phyloP scores from a whole-genome alignment of 2,888 invertebrate genomes.

The Tetragnatha montana region DNA sequence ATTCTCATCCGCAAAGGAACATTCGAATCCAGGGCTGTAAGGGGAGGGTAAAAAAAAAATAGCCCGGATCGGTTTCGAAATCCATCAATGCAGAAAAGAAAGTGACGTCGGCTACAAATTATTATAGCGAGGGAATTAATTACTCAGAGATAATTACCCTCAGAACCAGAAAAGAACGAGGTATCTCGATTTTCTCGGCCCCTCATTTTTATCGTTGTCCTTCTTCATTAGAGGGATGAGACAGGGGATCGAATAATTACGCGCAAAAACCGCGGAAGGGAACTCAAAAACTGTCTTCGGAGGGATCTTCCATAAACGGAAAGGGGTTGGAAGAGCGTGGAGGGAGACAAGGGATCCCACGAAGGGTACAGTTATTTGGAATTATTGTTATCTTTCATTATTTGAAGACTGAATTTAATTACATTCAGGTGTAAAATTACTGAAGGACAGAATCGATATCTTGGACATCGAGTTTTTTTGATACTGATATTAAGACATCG shows the following conservation, averaged over 20 bases:
- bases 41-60: too few relatives aligned
- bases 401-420: too few relatives aligned
- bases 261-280: too few relatives aligned
- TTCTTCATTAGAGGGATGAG: slow-evolving; percentile 33
- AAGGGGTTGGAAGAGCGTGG: neutral
- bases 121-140: slow-evolving; percentile 14
- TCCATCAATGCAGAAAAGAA: neutral
- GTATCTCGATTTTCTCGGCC: slow-evolving; percentile 4
- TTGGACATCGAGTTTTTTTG: too few relatives aligned
- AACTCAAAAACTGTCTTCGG: too few relatives aligned
- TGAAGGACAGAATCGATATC: too few relatives aligned
- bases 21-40: too few relatives aligned
- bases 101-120: slow-evolving; percentile 7
- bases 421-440: too few relatives aligned
- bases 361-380: neutral
- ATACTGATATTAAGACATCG: too few relatives aligned
- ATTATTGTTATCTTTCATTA: neutral
- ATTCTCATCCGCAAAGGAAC: too few relatives aligned
- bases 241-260: slow-evolving; percentile 52
- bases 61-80: neutral
- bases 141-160: slow-evolving; percentile 16
- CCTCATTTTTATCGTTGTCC: slow-evolving; percentile 22
- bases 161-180: slow-evolving; percentile 1
- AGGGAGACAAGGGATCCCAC: neutral
- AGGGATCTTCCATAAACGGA: too few relatives aligned